phyloP scores from a whole-genome alignment of 2,113 vertebrate species.

The Nycticorax nycticorax region DNA sequence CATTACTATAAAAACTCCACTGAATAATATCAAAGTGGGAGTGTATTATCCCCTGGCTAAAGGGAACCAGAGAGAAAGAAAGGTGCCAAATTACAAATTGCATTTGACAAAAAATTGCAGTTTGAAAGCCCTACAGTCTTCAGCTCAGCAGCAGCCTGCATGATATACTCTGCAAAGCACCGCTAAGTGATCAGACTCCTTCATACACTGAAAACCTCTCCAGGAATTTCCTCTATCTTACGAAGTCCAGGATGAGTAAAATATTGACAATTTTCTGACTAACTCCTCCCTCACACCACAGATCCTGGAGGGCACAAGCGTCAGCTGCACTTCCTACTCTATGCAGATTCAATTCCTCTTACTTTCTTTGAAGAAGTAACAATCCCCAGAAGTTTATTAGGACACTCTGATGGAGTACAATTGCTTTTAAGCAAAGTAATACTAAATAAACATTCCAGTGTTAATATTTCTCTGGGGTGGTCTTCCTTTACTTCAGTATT shows the following conservation, averaged over 20 bases:
- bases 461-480: conserved; percentile 44
- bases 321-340: not conserved
- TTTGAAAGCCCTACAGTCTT: not conserved
- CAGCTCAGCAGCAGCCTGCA: not conserved
- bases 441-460: conserved; percentile 43
- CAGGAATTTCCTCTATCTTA: not conserved
- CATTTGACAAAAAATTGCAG: not conserved
- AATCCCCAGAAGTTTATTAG: conserved; percentile 63
- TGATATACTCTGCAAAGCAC: not conserved
- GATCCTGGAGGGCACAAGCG: not conserved
- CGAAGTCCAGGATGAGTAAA: not conserved
- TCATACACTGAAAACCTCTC: not conserved
- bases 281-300: not conserved
- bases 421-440: conserved; percentile 17
- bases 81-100: not conserved
- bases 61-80: not conserved
- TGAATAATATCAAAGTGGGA: not conserved
- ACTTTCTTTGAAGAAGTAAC: conserved; percentile 56
- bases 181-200: not conserved
- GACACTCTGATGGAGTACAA: conserved; percentile 40
- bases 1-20: not conserved
- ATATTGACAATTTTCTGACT: not conserved
- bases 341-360: not conserved
- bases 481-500: conserved; percentile 19
- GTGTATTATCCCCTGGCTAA: not conserved